Conservation (phyloP, 2,797 vertebrate species). For the Falco naumanni region DNA sequence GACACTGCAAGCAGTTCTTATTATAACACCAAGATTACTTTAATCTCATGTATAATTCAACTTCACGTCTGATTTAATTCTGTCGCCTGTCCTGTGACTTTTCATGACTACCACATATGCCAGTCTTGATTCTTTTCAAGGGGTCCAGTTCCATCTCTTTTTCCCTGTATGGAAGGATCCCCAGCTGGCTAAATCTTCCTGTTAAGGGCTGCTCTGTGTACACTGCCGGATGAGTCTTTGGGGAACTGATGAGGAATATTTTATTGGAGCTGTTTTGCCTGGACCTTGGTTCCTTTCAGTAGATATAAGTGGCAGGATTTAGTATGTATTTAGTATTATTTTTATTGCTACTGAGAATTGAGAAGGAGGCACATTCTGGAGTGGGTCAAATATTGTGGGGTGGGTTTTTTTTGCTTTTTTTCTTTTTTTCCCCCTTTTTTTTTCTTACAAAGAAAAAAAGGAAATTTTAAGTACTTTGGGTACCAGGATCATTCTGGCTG, state of each 20-base stretch:
- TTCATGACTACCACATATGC: not conserved
- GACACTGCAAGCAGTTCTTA: not conserved
- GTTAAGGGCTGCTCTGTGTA: not conserved
- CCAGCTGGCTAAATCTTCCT: not conserved
- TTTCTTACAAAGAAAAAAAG: not conserved
- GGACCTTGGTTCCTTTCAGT: not conserved
- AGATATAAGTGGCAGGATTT: not conserved
- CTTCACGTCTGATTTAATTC: not conserved
- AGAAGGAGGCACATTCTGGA: not conserved
- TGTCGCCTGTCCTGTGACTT: not conserved
- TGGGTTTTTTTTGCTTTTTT: not conserved
- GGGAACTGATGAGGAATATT: not conserved
- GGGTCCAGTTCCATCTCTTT: not conserved
- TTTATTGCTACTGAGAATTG: not conserved
- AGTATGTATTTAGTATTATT: not conserved
- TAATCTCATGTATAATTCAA: slow-evolving; percentile 17
- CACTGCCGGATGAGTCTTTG: not conserved
- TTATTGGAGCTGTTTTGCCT: not conserved
- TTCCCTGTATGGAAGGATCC: not conserved
- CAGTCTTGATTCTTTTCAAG: slow-evolving; percentile 23
- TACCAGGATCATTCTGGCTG: not conserved
- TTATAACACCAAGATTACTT: not conserved
- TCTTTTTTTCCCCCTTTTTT: not conserved
- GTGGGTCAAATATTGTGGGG: not conserved
- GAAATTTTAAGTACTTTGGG: not conserved